Evolutionary conservation across 2,888 invertebrate species (phyloP).

Genomic region (Gerris lacustris): DNA sequence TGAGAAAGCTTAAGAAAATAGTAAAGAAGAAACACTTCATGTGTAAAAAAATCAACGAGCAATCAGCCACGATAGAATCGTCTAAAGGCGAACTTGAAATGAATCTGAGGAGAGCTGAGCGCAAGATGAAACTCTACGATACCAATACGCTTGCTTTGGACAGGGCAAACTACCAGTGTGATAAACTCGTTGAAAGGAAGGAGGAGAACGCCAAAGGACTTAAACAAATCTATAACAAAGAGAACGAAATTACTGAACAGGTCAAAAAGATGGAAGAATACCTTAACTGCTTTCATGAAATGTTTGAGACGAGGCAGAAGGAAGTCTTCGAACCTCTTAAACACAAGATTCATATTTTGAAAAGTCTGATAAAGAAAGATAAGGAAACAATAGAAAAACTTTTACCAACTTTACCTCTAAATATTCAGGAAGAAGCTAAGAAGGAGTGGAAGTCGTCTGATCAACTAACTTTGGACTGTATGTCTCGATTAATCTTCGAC

Average conservation of each 20-base stretch:
- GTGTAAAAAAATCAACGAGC: not conserved
- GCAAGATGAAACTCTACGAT: not conserved
- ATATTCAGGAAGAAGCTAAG: not conserved
- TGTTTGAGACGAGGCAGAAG: not conserved
- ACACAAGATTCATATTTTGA: constrained; percentile 4
- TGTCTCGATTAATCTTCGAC: not conserved
- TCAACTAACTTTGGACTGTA: not conserved
- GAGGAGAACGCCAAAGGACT: not conserved
- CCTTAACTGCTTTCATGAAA: not conserved
- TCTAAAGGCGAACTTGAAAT: not conserved
- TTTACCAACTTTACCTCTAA: not conserved
- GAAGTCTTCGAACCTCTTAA: constrained; percentile 6
- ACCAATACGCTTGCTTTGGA: not conserved
- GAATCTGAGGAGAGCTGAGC: not conserved
- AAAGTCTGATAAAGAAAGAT: constrained; percentile 1
- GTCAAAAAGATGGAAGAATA: not conserved
- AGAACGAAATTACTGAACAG: not conserved
- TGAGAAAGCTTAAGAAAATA: not conserved
- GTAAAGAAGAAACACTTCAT: not conserved
- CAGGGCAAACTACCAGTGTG: not conserved
- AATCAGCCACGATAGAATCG: not conserved
- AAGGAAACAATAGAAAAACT: not conserved
- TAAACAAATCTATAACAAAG: not conserved
- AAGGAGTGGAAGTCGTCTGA: not conserved
- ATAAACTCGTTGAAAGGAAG: not conserved